Percentiles rank a stretch among this genome's conserved stretches.
phyloP scores from a whole-genome alignment of 2,888 invertebrate genomes.

The Leptinotarsa tumamoca region DNA sequence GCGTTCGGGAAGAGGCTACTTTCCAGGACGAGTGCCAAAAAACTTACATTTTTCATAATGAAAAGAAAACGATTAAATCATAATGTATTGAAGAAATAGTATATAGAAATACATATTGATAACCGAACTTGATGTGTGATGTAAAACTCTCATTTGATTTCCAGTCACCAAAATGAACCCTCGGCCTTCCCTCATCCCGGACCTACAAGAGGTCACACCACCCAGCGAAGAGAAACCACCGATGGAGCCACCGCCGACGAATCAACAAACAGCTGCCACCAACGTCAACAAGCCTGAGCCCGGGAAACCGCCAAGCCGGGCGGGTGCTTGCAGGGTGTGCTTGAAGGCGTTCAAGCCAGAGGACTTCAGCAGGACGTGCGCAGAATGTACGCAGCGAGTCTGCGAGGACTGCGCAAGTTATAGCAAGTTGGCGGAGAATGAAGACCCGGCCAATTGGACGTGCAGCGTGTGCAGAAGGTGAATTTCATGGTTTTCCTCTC shows the following conservation, averaged over 20 bases:
- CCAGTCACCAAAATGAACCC: slow-evolving; percentile 80
- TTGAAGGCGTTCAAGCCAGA: slow-evolving; percentile 90
- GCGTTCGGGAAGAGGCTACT: no score
- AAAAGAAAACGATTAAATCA: no score
- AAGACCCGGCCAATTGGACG: slow-evolving; percentile 88
- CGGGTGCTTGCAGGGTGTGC: slow-evolving; percentile 85
- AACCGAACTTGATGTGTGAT: no score
- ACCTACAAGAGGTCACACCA: slow-evolving; percentile 63
- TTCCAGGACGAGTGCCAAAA: no score
- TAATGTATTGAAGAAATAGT: no score
- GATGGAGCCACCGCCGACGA: slow-evolving; percentile 66
- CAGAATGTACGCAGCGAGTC: slow-evolving; percentile 88
- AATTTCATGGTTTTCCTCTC: slow-evolving; percentile 22
- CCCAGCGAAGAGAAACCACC: slow-evolving; percentile 54
- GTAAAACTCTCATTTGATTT: slow-evolving; percentile 33
- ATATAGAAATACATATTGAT: no score
- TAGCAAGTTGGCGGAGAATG: slow-evolving; percentile 85
- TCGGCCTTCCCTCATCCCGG: slow-evolving; percentile 71
- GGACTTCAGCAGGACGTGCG: slow-evolving; percentile 88
- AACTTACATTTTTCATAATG: no score
- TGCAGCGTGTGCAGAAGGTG: slow-evolving; percentile 85
- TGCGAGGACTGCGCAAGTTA: slow-evolving; percentile 95
- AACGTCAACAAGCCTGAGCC: slow-evolving; percentile 71
- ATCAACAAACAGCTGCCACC: slow-evolving; percentile 61
- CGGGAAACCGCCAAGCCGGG: slow-evolving; percentile 80